Base-by-base conservation (phyloP, 2,888 invertebrate genomes). In the Gymnocheta viridis region DNA sequence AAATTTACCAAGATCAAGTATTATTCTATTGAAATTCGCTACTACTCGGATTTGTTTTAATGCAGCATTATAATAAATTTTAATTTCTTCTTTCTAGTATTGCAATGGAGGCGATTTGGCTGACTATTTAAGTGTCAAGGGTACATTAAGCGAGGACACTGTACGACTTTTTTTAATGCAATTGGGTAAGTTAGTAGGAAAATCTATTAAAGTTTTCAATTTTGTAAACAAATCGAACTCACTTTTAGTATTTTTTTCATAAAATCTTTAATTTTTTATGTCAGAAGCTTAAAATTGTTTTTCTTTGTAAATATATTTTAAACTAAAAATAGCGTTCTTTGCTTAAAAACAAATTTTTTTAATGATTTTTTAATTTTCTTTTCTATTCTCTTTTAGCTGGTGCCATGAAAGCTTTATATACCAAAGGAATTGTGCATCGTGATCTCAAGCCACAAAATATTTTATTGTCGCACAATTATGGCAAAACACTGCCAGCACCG, bases 371-470 rank as follows among this genome's bases (percentile, higher is more conserved):
- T 27, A 41, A 35, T 29, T 9, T 17, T 35, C 51, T 4, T 6
- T 67, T 73, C 38, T 73, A 73, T 81, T 72, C 4, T 14, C 6
- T 69, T 92, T 56, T 89, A 96, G 99, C 99, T 88, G 98, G 96
- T 89, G 99, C 99, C 82, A 98, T 99, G 98, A 96, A 96, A 91
- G 99, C 99, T 64, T 94, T 99, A 87, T 97, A 98, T 93, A 97
- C 96, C 87, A 99, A 99, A 93, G 99, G 98, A 88, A 98, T 99
- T 90, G 98, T 99, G 82, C 99, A 99, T 92, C 94, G 99, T 88
- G 99, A 99, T 93, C 94, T 99, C 91, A 99, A 99, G 92, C 99
- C 99, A 64, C 99, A 99, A 93, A 99, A 99, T 93, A 99, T 99
- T 91, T 93, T 99, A 85, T 94, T 99, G 86, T 98, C 98, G 89